These are phyloP conservation scores for Drosophila ohnishii DNA, from an alignment of 1,140 invertebrate genomes.

Conservation along the genomic window DNA sequence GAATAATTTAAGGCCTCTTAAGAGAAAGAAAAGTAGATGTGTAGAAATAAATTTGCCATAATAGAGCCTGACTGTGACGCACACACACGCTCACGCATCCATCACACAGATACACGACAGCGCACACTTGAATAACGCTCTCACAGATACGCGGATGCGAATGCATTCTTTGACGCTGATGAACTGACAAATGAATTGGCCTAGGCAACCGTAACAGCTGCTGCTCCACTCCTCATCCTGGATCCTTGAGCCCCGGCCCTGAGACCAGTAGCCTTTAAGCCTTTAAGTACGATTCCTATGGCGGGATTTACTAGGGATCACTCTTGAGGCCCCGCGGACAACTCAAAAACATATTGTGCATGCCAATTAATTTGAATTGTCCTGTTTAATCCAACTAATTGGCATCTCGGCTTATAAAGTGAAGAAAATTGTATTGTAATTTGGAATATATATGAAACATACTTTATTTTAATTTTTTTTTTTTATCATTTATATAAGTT, in stretches of 20 bases:
- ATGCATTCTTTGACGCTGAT: conserved; percentile 46
- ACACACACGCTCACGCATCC: conserved; percentile 10
- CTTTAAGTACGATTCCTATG: conserved; percentile 21
- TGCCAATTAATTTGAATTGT: conserved; percentile 6
- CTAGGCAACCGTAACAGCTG: conserved; percentile 29
- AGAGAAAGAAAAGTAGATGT: too few relatives aligned
- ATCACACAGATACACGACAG: conserved; percentile 14
- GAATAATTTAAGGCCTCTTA: too few relatives aligned
- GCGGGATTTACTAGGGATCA: conserved; percentile 16
- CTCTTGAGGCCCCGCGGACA: conserved; percentile 2
- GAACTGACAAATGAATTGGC: conserved; percentile 53
- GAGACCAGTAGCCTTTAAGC: conserved; percentile 4
- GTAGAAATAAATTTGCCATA: neutral
- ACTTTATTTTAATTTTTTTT: too few relatives aligned
- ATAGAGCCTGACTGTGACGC: conserved; percentile 1
- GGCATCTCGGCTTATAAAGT: neutral
- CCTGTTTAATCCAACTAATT: conserved; percentile 10
- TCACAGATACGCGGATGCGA: conserved; percentile 6
- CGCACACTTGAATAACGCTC: conserved; percentile 14
- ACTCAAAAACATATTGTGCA: conserved; percentile 8
- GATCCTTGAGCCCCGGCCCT: conserved; percentile 1
- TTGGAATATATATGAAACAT: neutral
- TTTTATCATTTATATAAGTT: neutral
- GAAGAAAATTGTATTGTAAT: neutral
- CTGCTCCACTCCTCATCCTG: neutral